A percentile compares a stretch with the other conserved stretches of the same genome.
These are phyloP conservation scores for Atherinomorus stipes DNA, from an alignment of 2,113 vertebrate species.

Conservation along the genomic window DNA sequence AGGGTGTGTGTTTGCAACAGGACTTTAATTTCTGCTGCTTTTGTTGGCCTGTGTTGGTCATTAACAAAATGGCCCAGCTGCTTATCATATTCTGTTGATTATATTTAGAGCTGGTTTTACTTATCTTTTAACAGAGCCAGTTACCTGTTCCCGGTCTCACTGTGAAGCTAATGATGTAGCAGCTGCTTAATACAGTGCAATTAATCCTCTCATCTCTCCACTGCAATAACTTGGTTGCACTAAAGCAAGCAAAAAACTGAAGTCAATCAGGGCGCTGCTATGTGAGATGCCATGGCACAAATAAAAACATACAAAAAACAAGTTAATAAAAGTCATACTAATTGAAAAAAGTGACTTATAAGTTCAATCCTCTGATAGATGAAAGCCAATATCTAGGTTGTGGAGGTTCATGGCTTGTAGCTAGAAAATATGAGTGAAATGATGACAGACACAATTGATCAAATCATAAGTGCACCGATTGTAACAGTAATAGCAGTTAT, in stretches of 20 bases:
- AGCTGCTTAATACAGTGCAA: neutral
- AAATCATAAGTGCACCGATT: neutral
- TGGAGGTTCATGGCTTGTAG: neutral
- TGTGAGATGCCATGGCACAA: too few species aligned
- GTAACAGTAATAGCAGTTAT: constrained; percentile 5
- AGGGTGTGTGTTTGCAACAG: neutral
- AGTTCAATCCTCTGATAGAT: neutral
- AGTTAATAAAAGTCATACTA: too few species aligned
- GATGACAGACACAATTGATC: neutral
- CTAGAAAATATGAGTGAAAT: neutral
- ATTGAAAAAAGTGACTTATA: neutral
- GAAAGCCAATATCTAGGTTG: neutral
- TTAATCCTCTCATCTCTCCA: neutral
- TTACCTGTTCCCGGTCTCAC: constrained; percentile 8
- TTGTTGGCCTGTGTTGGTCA: neutral
- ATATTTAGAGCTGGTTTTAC: neutral
- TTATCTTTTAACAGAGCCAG: constrained; percentile 16
- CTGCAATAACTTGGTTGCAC: neutral
- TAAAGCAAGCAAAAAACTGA: neutral
- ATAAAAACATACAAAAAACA: too few species aligned
- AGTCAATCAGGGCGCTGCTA: neutral
- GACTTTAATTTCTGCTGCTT: neutral
- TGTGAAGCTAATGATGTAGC: neutral
- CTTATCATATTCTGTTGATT: neutral
- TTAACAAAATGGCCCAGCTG: neutral